Evolutionary conservation across 2,797 vertebrate species (phyloP).

Genomic region (Crocidura indochinensis): DNA sequence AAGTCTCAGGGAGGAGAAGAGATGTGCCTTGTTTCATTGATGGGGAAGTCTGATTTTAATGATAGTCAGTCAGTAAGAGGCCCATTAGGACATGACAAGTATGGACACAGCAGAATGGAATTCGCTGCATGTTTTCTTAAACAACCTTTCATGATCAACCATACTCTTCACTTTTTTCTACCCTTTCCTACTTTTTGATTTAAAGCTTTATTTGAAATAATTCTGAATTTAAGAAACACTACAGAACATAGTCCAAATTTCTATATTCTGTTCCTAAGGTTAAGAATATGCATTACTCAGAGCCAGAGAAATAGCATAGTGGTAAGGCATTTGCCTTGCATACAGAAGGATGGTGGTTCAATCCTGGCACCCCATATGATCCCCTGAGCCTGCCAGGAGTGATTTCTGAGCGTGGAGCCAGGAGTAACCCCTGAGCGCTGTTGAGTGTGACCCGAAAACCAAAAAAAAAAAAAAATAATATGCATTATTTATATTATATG

Average conservation of each 20-base stretch:
- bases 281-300: background rate
- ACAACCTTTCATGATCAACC: background rate
- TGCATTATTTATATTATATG: no score
- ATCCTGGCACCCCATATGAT: no score
- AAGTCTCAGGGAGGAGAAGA: background rate
- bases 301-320: no score
- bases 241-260: background rate
- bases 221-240: conserved; percentile 1
- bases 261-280: background rate
- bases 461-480: no score
- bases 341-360: no score
- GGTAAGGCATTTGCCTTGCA: no score
- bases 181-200: conserved; percentile 35
- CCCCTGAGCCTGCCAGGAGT: no score
- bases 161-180: conserved; percentile 26
- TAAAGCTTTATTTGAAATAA: conserved; percentile 45
- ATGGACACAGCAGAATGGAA: background rate
- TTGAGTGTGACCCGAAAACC: no score
- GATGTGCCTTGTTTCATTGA: background rate
- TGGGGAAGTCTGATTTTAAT: background rate
- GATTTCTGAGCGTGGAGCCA: no score
- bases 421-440: no score
- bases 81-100: background rate
- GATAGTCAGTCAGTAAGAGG: background rate
- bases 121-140: background rate